Base-by-base conservation (phyloP, 2,797 vertebrate genomes). In the Darevskia mixta region DNA sequence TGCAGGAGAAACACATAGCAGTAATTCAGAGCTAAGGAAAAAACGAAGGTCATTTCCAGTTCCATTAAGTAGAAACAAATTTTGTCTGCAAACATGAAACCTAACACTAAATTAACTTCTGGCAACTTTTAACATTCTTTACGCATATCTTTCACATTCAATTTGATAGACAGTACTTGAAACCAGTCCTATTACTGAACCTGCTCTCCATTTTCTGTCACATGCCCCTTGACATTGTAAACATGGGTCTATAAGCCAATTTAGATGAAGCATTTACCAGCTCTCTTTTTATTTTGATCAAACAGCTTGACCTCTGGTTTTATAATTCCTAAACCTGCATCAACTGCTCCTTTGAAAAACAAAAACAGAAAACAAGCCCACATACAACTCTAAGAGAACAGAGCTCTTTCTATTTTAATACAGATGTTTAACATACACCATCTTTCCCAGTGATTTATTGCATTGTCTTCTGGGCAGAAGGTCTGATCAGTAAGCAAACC, bases 381-480 rank as follows among this genome's bases (percentile, higher is more conserved):
- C 18, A 25, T 15, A 67, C 1, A 3, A 1, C 0, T 2, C 3
- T 4, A 11, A 58, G n/a, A 61, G 27, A 79, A 83, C 6, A 64
- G 82, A 78, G 90, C 38, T 75, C 79, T 85, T 83, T 35, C 67
- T 69, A 81, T 90, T 92, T 79, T 35, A 5, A 61, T 89, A 86
- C n/a, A 92, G 69, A 10, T 91, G 67, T 89, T 94, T 95, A 93
- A 89, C n/a, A 88, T 89, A 71, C 8, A 71, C 8, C 78, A 6
- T 67, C 84, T 79, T 84, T 91, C 87, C 85, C 76, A 69, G 3
- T 92, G 86, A 93, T 95, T 91, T 89, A 86, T 93, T 92, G 79
- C 3, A 43, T 79, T 93, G 78, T 90, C 38, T 89, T 75, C 1
- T 38, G 49, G 18, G 85, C 78, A 69, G 83, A 94, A 94, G 88